These are phyloP conservation scores for Sinodicranocentrus sp. DNA, from an alignment of 2,888 invertebrate species.

Conservation along the genomic window DNA sequence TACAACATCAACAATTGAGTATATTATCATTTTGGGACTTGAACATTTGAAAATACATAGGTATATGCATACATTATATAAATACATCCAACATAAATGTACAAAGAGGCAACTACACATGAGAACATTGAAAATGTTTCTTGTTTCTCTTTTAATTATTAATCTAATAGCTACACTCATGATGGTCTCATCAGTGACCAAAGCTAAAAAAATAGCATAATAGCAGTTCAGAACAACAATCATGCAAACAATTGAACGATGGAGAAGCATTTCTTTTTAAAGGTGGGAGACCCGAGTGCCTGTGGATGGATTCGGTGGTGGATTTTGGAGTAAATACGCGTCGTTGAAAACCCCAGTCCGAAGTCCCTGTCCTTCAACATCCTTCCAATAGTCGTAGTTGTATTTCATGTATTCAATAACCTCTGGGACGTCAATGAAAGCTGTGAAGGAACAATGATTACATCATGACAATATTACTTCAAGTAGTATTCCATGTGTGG, in stretches of 20 bases:
- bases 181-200: too few relatives aligned
- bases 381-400: constrained; percentile 96
- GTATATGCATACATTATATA: too few relatives aligned
- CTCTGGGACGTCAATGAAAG: constrained; percentile 95
- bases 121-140: too few relatives aligned
- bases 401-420: constrained; percentile 89
- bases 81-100: too few relatives aligned
- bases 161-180: too few relatives aligned
- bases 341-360: constrained; percentile 64
- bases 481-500: too few relatives aligned
- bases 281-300: constrained; percentile 58
- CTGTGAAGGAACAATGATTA: constrained; percentile 80
- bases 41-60: not conserved
- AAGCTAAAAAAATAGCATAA: too few relatives aligned
- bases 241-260: too few relatives aligned
- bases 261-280: constrained; percentile 7
- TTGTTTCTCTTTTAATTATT: too few relatives aligned
- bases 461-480: too few relatives aligned
- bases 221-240: too few relatives aligned
- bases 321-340: constrained; percentile 56
- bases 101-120: too few relatives aligned
- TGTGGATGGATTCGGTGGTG: constrained; percentile 60
- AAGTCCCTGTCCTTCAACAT: constrained; percentile 79
- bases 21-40: constrained; percentile 5
- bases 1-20: not conserved